phyloP scores from a whole-genome alignment of 2,113 vertebrate species.

The Oncorhynchus masou region DNA sequence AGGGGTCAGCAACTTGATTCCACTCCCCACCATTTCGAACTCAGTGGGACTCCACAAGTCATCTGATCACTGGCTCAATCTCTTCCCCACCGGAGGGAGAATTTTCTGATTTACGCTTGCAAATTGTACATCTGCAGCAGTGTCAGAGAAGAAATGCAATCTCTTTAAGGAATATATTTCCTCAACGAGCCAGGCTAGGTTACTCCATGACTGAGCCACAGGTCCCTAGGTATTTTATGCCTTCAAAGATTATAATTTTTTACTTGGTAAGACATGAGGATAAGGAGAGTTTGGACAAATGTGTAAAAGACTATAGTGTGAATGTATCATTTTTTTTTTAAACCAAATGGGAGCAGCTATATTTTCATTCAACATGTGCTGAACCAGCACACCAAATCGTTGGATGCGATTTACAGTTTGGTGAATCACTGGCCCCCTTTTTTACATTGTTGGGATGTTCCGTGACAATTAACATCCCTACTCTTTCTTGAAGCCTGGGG shows the following conservation, averaged over 20 bases:
- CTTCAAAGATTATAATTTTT: constrained; percentile 24
- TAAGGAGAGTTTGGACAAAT: constrained; percentile 5
- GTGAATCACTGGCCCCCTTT: constrained; percentile 48
- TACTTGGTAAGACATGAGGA: constrained; percentile 44
- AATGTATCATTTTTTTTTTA: constrained; percentile 26
- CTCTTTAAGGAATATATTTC: constrained; percentile 69
- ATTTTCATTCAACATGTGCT: constrained; percentile 59
- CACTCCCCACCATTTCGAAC: constrained; percentile 56
- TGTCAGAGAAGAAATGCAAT: constrained; percentile 65
- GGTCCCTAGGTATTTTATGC: constrained; percentile 45
- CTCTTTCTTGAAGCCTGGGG: constrained; percentile 72
- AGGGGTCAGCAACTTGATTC: constrained; percentile 60
- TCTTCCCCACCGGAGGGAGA: constrained; percentile 65
- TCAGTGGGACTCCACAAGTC: constrained; percentile 60
- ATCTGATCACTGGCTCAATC: constrained; percentile 68
- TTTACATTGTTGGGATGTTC: constrained; percentile 68
- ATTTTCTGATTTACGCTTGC: constrained; percentile 67
- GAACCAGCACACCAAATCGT: constrained; percentile 17
- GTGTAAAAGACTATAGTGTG: constrained; percentile 6
- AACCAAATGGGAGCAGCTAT: constrained; percentile 57
- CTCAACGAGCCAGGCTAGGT: constrained; percentile 53
- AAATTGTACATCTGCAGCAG: constrained; percentile 65
- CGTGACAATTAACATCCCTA: constrained; percentile 71
- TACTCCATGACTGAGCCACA: constrained; percentile 42
- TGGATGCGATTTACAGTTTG: constrained; percentile 63